Evolutionary conservation across 2,888 invertebrate genomes (phyloP).

Genomic region (Drosophila recens): DNA sequence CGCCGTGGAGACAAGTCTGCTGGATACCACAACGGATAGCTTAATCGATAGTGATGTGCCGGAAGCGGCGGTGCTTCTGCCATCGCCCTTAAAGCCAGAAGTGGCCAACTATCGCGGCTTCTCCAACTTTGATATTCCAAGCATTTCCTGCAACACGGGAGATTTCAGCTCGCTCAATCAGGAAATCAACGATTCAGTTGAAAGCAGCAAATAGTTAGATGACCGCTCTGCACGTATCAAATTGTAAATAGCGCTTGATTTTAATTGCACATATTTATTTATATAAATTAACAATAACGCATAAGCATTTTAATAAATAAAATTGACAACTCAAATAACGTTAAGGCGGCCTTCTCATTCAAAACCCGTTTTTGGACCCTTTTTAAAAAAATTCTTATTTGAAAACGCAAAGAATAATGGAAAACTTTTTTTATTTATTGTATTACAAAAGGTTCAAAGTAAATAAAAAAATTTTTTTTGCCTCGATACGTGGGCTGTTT

Average conservation of each 20-base stretch:
- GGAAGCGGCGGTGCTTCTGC: conserved; percentile 86
- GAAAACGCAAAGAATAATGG: too few relatives aligned
- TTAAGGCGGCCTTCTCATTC: too few relatives aligned
- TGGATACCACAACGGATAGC: conserved; percentile 66
- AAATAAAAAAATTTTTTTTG: too few relatives aligned
- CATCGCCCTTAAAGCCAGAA: conserved; percentile 87
- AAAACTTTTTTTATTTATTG: too few relatives aligned
- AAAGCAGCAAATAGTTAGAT: conserved; percentile 19
- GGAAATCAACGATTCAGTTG: conserved; percentile 45
- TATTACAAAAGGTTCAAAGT: too few relatives aligned
- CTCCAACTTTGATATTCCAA: conserved; percentile 88
- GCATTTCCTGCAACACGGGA: conserved; percentile 89
- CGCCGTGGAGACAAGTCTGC: conserved; percentile 30
- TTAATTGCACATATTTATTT: conserved; percentile 56
- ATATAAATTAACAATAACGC: conserved; percentile 25
- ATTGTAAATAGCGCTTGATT: conserved; percentile 54
- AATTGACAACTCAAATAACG: not conserved
- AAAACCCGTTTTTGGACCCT: too few relatives aligned
- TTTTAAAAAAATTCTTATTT: too few relatives aligned
- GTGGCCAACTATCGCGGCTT: conserved; percentile 87
- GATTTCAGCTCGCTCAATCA: conserved; percentile 85
- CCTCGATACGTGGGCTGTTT: too few relatives aligned
- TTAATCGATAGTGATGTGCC: conserved; percentile 84
- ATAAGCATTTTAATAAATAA: conserved; percentile 41
- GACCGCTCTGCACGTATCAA: conserved; percentile 11